Evolutionary conservation across 2,797 vertebrate species (phyloP), one percentile per base, ranked within the genome.

Genomic region (Myotis myotis): DNA sequence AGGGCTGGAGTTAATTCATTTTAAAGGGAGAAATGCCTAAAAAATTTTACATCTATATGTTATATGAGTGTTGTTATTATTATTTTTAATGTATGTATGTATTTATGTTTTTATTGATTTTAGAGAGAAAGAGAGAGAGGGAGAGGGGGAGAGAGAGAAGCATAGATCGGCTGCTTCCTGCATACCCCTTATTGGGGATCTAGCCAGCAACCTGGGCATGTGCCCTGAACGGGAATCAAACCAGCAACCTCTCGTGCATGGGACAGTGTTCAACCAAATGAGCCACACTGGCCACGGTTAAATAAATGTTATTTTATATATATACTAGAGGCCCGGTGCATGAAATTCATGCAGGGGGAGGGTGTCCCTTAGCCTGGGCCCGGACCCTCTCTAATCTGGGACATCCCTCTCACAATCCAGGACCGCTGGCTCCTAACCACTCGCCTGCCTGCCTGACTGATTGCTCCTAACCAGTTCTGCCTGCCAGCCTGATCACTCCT

Each of bases 1-100:
- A 44, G 41, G 41, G 41, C 41, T 44, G 41, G 41, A 44, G 41
- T 44, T 87, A 28, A 62, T 87, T 96, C 49, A 82, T 89, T 91
- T 89, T 87, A 78, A 91, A 47, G 91, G 95, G 60, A 83, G 84
- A 87, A 84, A 62, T 71, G 17, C 76, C 51, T 90, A 71, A 84
- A 33, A 71, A 51, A 41, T 62, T 23, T 10, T 30, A 28, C 19
- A 25, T 62, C 23, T 49, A 5, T 68, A 15, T 70, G 7, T 36
- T 87, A 76, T 57, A 49, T 75, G 41, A 68, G 51, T 71, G 38
- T 66, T 38, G 11, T 41, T 80, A 10, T 16, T 80, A 10, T 16
- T 55, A 57, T 68, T 64, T 64, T 64, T 64, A 64, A 64, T 64
- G n/a, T 82, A 30, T 55, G 28, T 75, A 10, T n/a, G 17, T 75